Evolutionary conservation across 2,113 vertebrate genomes (phyloP), one percentile per base, ranked within the genome.

Genomic region (Cisticola juncidis): DNA sequence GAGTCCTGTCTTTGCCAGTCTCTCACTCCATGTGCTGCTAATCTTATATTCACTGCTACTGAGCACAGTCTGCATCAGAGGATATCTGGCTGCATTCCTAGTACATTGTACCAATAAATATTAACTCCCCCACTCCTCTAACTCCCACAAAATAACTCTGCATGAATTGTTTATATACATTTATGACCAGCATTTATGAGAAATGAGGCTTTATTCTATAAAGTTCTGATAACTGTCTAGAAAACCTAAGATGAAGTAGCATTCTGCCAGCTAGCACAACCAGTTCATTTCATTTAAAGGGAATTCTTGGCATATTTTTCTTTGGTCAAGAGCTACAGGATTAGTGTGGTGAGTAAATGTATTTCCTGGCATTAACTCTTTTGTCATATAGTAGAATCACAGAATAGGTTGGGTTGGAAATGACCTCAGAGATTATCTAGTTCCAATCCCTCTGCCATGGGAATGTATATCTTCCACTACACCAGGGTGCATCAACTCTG

Each of bases 101-200:
- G 68, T 35, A 82, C 84, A 69, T 78, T 66, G 64, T 71, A 80
- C 13, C 56, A 88, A 78, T 68, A 91, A 92, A 90, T 94, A 96
- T 51, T 90, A 90, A 91, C 36, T 93, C 54, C 31, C 81, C 17
- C 48, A 56, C 65, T 76, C 13, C 53, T 92, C 86, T 62, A 62
- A 84, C 54, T 88, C 68, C 64, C 50, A 94, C 54, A 69, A 51
- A 94, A 76, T 45, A 81, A 57, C 71, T 79, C 70, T 61, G 16
- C 70, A 86, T 50, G 21, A 85, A 83, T 68, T 92, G 61, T 71
- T 92, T 74, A 50, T 44, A 76, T 7, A 53, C 24, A 12, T 74
- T 91, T 85, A 76, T 53, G 40, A 58, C 35, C 40, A 70, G 47
- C 24, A 74, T 88, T 84, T 84, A 76, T 44, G 29, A 90, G 11